Conservation (phyloP, 23 tunicate species). For the Ascidia mentula region DNA sequence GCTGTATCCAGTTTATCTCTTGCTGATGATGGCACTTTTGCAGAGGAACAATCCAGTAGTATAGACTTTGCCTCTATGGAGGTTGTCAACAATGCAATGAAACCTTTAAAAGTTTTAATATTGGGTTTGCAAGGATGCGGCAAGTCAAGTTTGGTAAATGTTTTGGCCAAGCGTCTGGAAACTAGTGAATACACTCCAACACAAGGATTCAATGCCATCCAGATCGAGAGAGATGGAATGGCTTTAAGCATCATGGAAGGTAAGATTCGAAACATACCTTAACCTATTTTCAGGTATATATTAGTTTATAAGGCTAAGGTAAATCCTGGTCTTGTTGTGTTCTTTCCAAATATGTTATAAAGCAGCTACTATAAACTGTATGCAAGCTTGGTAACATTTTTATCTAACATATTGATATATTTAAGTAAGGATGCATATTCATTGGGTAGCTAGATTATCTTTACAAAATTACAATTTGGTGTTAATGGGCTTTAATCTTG, state of each 20-base stretch:
- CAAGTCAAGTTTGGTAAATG: slow-evolving; percentile 40
- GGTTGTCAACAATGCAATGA: not conserved
- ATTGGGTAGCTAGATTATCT: too few species aligned
- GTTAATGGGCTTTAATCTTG: too few species aligned
- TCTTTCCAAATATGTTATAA: too few species aligned
- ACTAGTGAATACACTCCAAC: slow-evolving; percentile 31
- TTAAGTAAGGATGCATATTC: too few species aligned
- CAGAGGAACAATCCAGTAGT: not conserved
- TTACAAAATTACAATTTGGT: too few species aligned
- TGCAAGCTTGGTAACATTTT: too few species aligned
- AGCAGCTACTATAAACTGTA: too few species aligned
- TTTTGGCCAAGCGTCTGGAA: slow-evolving; percentile 16
- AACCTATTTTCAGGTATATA: too few species aligned
- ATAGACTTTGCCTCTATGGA: not conserved
- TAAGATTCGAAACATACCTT: too few species aligned
- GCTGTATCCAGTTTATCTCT: not conserved
- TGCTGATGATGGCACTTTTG: not conserved
- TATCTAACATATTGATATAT: too few species aligned
- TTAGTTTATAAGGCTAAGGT: too few species aligned
- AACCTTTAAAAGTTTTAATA: slow-evolving; percentile 35
- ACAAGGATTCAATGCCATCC: slow-evolving; percentile 51
- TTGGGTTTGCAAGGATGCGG: slow-evolving; percentile 46
- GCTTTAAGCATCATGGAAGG: slow-evolving; percentile 52
- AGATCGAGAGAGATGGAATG: slow-evolving; percentile 25
- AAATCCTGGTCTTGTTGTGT: too few species aligned